A percentile compares a stretch with the other conserved stretches of the same genome.
Conservation (phyloP, 2,797 vertebrate genomes). For the Propithecus perrieri region DNA sequence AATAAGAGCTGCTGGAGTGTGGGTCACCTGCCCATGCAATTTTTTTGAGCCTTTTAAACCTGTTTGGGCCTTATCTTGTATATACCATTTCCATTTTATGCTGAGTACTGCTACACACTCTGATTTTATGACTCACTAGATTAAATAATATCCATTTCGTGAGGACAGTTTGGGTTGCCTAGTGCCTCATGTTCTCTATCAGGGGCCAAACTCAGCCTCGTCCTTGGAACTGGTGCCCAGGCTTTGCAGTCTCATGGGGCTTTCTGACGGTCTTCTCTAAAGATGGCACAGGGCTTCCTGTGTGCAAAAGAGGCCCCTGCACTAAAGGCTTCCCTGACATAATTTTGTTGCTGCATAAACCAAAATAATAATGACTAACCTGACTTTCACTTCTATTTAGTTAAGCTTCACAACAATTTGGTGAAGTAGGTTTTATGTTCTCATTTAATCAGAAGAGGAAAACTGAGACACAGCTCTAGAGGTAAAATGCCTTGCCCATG, state of each 20-base stretch:
- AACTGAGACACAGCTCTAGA: background rate
- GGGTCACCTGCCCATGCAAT: background rate
- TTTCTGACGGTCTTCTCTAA: background rate
- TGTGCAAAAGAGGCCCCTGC: background rate
- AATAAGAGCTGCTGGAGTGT: background rate
- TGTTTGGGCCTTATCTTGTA: background rate
- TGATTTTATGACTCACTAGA: background rate
- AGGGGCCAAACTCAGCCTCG: background rate
- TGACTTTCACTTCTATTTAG: background rate
- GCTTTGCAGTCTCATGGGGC: background rate
- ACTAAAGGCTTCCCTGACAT: background rate
- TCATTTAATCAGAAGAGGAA: conserved; percentile 14
- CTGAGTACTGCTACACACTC: background rate
- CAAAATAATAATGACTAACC: background rate
- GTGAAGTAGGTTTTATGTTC: background rate
- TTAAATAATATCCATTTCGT: background rate
- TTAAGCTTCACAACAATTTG: background rate
- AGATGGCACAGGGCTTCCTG: background rate
- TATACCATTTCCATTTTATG: background rate
- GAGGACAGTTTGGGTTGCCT: background rate
- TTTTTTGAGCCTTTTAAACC: background rate
- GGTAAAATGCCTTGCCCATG: background rate
- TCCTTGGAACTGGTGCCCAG: background rate
- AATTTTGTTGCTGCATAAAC: background rate
- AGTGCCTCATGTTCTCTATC: background rate